phyloP scores from a whole-genome alignment of 1,140 invertebrate species.

The Coptotermes formosanus region DNA sequence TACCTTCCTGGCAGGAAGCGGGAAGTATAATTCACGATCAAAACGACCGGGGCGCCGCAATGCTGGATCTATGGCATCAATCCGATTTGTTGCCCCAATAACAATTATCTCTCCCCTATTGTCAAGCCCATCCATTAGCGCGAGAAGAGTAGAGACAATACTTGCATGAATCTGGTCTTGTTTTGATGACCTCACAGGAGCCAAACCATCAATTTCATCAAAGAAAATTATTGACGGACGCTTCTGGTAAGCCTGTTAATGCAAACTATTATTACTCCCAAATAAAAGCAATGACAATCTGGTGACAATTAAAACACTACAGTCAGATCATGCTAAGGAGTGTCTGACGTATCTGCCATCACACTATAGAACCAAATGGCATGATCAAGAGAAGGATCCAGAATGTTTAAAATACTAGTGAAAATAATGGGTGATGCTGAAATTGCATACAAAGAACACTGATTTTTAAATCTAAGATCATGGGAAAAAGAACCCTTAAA shows the following conservation, averaged over 20 bases:
- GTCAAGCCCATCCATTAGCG: constrained; percentile 72
- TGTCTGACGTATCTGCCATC: no score
- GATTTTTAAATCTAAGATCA: no score
- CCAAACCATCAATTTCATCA: constrained; percentile 75
- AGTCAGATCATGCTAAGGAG: no score
- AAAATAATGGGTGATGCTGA: no score
- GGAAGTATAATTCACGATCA: constrained; percentile 53
- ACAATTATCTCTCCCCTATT: constrained; percentile 64
- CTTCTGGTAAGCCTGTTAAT: constrained; percentile 60
- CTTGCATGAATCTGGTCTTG: constrained; percentile 65
- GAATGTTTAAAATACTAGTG: no score
- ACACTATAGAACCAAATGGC: no score
- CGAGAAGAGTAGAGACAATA: constrained; percentile 61
- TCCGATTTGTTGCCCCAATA: constrained; percentile 72
- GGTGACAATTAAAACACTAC: no score
- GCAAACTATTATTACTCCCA: no score
- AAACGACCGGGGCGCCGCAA: constrained; percentile 69
- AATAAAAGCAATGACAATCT: no score
- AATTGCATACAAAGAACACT: no score
- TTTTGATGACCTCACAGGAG: constrained; percentile 59
- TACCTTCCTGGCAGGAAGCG: constrained; percentile 47
- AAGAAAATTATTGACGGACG: constrained; percentile 74
- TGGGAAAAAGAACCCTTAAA: no score
- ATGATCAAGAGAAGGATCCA: no score
- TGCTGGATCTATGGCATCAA: constrained; percentile 72